Evolutionary conservation across 92 coral and sea anemone genomes (phyloP).

Genomic region (Nematostella vectensis): DNA sequence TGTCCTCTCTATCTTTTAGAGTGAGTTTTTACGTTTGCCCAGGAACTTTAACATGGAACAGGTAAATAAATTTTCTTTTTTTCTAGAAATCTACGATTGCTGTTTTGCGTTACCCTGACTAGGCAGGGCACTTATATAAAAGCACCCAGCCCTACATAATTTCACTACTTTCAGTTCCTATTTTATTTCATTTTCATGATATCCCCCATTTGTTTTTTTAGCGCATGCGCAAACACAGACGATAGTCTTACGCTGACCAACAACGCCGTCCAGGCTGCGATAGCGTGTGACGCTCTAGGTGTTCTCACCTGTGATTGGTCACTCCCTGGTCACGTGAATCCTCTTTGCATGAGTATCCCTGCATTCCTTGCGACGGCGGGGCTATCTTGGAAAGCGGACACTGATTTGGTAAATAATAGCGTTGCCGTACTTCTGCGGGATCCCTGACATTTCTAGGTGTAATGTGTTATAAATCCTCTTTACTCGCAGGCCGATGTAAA

Average conservation of each 20-base stretch:
- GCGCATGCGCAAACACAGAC: conserved; percentile 69
- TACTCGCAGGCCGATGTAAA: background rate
- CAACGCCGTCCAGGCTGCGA: conserved; percentile 90
- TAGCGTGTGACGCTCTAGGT: conserved; percentile 74
- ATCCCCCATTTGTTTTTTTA: conserved; percentile 21
- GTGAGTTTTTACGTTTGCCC: conserved; percentile 88
- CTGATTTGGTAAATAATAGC: conserved; percentile 53
- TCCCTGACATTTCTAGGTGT: too few relatives aligned
- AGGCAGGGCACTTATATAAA: too few relatives aligned
- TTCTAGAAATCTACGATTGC: too few relatives aligned
- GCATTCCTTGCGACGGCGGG: conserved; percentile 86
- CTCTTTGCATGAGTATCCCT: conserved; percentile 70
- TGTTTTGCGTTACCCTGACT: too few relatives aligned
- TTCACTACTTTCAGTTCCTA: too few relatives aligned
- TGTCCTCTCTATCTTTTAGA: too few relatives aligned
- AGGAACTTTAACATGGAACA: conserved; percentile 82
- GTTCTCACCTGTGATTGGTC: conserved; percentile 93
- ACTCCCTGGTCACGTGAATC: conserved; percentile 90
- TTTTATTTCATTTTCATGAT: too few relatives aligned
- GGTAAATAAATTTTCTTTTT: conserved; percentile 43
- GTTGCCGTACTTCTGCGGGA: background rate
- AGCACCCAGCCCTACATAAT: too few relatives aligned
- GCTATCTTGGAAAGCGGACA: conserved; percentile 79
- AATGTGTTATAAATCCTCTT: too few relatives aligned
- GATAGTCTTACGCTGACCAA: conserved; percentile 59